Conservation (phyloP, 2,888 invertebrate genomes). For the Oligia latruncula region DNA sequence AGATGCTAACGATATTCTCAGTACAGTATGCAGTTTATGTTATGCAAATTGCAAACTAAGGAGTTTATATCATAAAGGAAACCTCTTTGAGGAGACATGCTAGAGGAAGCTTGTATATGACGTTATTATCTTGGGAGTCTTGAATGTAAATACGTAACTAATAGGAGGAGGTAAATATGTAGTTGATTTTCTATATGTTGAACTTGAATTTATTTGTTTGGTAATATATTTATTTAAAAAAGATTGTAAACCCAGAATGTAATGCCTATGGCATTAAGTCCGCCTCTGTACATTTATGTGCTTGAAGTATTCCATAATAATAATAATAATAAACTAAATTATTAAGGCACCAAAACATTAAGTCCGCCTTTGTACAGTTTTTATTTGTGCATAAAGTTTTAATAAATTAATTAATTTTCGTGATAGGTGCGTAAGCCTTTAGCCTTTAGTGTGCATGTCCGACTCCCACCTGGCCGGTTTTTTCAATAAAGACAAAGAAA, state of each 20-base stretch:
- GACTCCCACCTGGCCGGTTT: background rate
- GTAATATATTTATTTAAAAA: background rate
- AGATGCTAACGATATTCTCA: background rate
- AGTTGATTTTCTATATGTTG: background rate
- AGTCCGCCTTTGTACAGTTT: no score
- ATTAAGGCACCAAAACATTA: no score
- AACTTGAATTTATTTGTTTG: background rate
- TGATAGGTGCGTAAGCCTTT: background rate
- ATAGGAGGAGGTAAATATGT: no score
- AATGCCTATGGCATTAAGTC: no score
- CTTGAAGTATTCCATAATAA: no score
- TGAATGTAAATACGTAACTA: conserved; percentile 4
- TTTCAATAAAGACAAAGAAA: background rate
- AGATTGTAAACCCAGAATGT: no score
- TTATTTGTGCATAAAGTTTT: no score
- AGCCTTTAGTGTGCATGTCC: background rate
- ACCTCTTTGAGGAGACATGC: conserved; percentile 43
- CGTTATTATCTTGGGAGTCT: conserved; percentile 18
- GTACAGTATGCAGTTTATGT: conserved; percentile 35
- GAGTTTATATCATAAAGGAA: conserved; percentile 40
- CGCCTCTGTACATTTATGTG: no score
- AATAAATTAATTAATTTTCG: background rate
- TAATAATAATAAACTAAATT: no score
- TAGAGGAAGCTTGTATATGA: conserved; percentile 11
- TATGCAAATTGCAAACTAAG: conserved; percentile 52